A percentile compares a stretch with the other conserved stretches of the same genome.
Conservation (phyloP, 2,113 vertebrate genomes). For the Drymodes brunneopygia region DNA sequence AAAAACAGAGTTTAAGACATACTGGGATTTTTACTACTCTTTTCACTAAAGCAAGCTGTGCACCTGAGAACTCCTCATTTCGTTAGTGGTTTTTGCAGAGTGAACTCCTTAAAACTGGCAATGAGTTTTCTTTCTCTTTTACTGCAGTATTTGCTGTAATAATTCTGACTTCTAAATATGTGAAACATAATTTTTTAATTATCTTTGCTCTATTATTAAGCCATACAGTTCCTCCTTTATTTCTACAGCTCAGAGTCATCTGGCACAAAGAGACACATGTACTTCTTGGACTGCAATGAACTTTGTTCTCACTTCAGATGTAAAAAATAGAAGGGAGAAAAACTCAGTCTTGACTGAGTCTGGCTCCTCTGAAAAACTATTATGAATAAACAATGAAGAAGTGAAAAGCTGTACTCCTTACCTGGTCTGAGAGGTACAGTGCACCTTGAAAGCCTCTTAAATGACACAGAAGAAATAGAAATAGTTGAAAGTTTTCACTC, state of each 20-base stretch:
- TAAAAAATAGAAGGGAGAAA: background rate
- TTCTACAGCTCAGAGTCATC: background rate
- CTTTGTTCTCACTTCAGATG: background rate
- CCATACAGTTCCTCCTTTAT: background rate
- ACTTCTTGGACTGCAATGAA: background rate
- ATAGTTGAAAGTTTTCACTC: conserved; percentile 32
- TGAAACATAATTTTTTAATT: background rate
- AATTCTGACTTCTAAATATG: background rate
- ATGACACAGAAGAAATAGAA: conserved; percentile 34
- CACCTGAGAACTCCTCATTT: background rate
- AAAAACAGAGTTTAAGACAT: background rate
- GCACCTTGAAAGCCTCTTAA: conserved; percentile 43
- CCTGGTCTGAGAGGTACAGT: conserved; percentile 26
- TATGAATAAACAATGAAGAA: conserved; percentile 2
- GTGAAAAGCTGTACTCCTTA: conserved; percentile 47
- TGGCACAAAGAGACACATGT: background rate
- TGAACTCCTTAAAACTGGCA: background rate
- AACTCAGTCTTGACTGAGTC: background rate
- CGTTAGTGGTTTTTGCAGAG: background rate
- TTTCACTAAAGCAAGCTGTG: background rate
- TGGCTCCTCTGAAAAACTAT: background rate
- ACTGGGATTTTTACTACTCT: background rate
- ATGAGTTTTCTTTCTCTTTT: background rate
- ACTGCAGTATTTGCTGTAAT: background rate
- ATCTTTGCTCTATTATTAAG: background rate